A percentile compares a stretch with the other conserved stretches of the same genome.
phyloP scores from a whole-genome alignment of 2,113 vertebrate species.

The Platysternon megacephalum region DNA sequence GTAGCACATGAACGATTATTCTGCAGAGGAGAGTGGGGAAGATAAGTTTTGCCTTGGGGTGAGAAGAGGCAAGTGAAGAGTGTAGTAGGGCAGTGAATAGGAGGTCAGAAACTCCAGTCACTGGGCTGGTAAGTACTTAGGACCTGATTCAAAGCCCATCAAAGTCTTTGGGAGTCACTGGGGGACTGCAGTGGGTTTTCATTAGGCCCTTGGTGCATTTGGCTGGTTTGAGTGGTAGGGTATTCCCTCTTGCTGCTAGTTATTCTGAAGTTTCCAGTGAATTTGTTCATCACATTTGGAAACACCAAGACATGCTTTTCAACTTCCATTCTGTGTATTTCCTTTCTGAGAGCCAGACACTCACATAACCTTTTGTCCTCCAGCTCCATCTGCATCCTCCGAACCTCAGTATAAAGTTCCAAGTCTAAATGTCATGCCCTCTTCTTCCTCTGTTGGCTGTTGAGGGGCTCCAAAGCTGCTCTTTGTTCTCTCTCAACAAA shows the following conservation, averaged over 20 bases:
- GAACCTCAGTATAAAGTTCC: neutral
- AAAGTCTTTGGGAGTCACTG: neutral
- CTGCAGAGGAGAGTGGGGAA: neutral
- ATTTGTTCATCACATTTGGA: neutral
- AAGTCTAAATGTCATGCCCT: neutral
- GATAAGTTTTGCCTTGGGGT: neutral
- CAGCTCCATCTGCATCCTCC: neutral
- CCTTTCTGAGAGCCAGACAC: neutral
- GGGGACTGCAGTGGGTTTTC: neutral
- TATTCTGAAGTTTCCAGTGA: neutral
- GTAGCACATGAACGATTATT: neutral
- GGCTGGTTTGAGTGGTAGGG: neutral
- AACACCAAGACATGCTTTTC: neutral
- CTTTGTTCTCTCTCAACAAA: neutral
- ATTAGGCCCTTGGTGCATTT: neutral
- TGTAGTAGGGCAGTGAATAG: too few relatives aligned
- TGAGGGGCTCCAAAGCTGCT: neutral
- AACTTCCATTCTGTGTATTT: neutral
- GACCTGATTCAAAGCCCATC: neutral
- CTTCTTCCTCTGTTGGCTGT: neutral
- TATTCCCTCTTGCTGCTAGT: neutral
- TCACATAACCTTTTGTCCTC: neutral
- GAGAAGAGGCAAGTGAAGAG: neutral
- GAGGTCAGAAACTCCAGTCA: neutral
- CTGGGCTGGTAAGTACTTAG: neutral